A percentile compares a stretch with the other conserved stretches of the same genome.
Evolutionary conservation across 1,140 invertebrate species (phyloP).

Genomic region (Cydia amplana): DNA sequence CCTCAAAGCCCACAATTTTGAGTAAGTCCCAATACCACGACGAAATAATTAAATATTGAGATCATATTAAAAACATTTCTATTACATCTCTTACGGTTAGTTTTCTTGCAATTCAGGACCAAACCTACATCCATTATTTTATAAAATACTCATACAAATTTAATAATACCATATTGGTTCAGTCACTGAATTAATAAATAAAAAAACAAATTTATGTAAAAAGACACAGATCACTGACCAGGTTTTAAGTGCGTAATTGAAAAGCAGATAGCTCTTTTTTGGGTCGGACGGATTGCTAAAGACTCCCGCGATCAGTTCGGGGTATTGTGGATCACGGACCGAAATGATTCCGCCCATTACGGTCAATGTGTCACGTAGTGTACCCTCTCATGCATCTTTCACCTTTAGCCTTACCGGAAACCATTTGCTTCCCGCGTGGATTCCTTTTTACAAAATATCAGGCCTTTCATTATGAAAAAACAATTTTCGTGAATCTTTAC

Average conservation of each 20-base stretch:
- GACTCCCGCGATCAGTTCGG: constrained; percentile 14
- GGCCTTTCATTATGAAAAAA: background rate
- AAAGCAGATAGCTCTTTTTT: background rate
- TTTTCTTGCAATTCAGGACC: too few species aligned
- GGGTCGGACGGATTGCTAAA: constrained; percentile 3
- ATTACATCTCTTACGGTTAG: too few species aligned
- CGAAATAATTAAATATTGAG: too few species aligned
- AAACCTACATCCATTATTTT: too few species aligned
- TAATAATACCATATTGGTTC: too few species aligned
- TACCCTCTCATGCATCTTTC: constrained; percentile 22
- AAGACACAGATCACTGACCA: background rate
- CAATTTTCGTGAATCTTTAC: background rate
- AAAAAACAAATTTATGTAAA: too few species aligned
- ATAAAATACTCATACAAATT: too few species aligned
- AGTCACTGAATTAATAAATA: too few species aligned
- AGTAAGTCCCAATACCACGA: too few species aligned
- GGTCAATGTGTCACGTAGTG: constrained; percentile 26
- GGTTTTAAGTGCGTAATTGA: background rate
- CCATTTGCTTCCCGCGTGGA: constrained; percentile 4
- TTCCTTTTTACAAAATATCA: background rate
- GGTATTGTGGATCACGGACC: constrained; percentile 23
- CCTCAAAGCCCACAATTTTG: too few species aligned
- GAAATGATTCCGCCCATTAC: constrained; percentile 25
- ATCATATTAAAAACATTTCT: too few species aligned
- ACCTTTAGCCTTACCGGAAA: constrained; percentile 19